Conservation (phyloP, 2,888 invertebrate species). For the Philereme vetulata region DNA sequence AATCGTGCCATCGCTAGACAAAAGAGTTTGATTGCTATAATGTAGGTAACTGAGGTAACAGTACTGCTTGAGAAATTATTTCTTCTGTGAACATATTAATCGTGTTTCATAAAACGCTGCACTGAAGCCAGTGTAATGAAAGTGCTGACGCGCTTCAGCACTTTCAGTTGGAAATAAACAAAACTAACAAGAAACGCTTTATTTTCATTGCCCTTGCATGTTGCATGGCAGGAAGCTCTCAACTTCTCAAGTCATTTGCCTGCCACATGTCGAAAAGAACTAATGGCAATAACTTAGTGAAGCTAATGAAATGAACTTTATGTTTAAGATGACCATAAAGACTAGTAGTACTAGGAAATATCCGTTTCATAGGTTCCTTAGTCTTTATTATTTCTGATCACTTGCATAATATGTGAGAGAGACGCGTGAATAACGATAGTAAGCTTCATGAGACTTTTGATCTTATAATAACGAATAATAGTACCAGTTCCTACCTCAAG, state of each 20-base stretch:
- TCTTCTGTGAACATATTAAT: background rate
- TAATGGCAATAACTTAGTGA: conserved; percentile 15
- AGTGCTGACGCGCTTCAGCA: conserved; percentile 26
- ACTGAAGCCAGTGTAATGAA: background rate
- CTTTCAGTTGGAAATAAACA: conserved; percentile 29
- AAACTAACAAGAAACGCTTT: conserved; percentile 27
- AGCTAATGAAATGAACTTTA: conserved; percentile 5
- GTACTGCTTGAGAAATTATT: conserved; percentile 42
- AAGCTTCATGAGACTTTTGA: background rate
- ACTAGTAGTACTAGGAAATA: background rate
- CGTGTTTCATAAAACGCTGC: conserved; percentile 4
- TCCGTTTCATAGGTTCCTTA: too few relatives aligned
- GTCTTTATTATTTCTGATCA: too few relatives aligned
- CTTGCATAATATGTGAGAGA: background rate
- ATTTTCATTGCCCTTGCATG: conserved; percentile 20
- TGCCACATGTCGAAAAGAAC: conserved; percentile 32
- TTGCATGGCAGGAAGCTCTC: conserved; percentile 28
- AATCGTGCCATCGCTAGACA: conserved; percentile 58
- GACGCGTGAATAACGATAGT: background rate
- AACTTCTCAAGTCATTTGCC: conserved; percentile 30
- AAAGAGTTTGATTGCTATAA: conserved; percentile 54
- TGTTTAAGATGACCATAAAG: background rate
- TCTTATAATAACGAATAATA: conserved; percentile 3
- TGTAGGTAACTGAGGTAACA: conserved; percentile 3
- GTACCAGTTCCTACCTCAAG: background rate